Conservation (phyloP, 2,888 invertebrate genomes). For the Eristalis intricaria region DNA sequence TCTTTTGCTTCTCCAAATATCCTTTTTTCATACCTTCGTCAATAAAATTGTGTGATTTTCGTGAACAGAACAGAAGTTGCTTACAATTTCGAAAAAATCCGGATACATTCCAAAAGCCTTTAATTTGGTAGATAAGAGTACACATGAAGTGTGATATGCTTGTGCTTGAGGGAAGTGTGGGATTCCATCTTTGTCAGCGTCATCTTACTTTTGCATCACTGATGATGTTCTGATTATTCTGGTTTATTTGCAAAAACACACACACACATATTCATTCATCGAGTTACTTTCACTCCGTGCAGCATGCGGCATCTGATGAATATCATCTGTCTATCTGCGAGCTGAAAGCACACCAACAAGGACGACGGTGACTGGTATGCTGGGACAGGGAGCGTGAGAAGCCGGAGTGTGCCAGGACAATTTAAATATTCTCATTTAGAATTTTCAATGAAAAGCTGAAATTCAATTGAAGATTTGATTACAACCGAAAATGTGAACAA, state of each 20-base stretch:
- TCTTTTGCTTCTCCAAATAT: not conserved
- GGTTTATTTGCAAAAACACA: slow-evolving; percentile 43
- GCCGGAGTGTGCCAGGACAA: slow-evolving; percentile 14
- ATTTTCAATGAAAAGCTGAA: slow-evolving; percentile 53
- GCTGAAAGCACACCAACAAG: slow-evolving; percentile 5
- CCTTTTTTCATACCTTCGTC: not conserved
- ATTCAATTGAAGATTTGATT: slow-evolving; percentile 60
- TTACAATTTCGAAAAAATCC: not conserved
- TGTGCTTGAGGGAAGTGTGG: not conserved
- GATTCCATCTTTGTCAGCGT: slow-evolving; percentile 4
- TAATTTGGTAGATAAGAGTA: not conserved
- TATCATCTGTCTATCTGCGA: not conserved
- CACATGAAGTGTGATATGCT: not conserved
- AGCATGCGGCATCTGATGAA: not conserved
- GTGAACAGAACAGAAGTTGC: not conserved
- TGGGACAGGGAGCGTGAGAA: not conserved
- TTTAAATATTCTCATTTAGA: slow-evolving; percentile 55
- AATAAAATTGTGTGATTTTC: slow-evolving; percentile 20
- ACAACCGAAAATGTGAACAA: slow-evolving; percentile 53
- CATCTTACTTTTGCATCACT: slow-evolving; percentile 34
- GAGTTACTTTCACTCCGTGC: slow-evolving; percentile 14
- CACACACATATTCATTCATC: slow-evolving; percentile 3
- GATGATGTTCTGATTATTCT: slow-evolving; percentile 36
- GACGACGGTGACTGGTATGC: not conserved
- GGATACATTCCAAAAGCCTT: not conserved